Evolutionary conservation across 2,888 invertebrate genomes (phyloP).

Genomic region (Apamea anceps): DNA sequence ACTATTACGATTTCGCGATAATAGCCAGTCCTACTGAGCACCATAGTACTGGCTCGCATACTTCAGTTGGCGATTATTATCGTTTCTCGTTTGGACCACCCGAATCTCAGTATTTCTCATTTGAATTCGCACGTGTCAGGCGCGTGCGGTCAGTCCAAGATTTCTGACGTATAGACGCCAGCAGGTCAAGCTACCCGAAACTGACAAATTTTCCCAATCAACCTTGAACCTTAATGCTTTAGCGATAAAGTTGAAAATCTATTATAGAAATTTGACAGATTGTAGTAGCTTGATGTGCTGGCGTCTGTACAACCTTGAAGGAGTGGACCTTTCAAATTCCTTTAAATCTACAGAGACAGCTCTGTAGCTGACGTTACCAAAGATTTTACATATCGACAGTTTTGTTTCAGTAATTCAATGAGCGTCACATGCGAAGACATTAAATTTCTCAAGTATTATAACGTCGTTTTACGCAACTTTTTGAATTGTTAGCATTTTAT

Average conservation of each 20-base stretch:
- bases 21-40: neutral
- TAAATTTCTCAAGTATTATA: conserved; percentile 12
- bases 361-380: conserved; percentile 6
- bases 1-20: conserved; percentile 15
- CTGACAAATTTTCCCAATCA: too few relatives aligned
- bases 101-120: conserved; percentile 8
- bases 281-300: too few relatives aligned
- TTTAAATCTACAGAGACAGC: conserved; percentile 18
- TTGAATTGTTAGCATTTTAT: conserved; percentile 4
- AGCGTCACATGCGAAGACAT: neutral
- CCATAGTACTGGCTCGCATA: neutral
- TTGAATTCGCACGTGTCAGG: conserved; percentile 13
- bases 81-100: conserved; percentile 10
- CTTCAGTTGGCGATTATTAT: neutral
- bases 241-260: too few relatives aligned
- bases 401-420: conserved; percentile 21
- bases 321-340: conserved; percentile 49
- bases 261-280: too few relatives aligned
- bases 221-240: too few relatives aligned
- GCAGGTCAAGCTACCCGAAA: too few relatives aligned
- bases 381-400: neutral
- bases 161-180: conserved; percentile 18
- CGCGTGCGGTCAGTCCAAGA: conserved; percentile 13
- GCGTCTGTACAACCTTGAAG: too few relatives aligned
- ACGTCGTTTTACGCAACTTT: conserved; percentile 8